Percentiles rank a stretch among this genome's conserved stretches.
phyloP scores from a whole-genome alignment of 2,888 invertebrate species.

The Napeogenes sylphis region DNA sequence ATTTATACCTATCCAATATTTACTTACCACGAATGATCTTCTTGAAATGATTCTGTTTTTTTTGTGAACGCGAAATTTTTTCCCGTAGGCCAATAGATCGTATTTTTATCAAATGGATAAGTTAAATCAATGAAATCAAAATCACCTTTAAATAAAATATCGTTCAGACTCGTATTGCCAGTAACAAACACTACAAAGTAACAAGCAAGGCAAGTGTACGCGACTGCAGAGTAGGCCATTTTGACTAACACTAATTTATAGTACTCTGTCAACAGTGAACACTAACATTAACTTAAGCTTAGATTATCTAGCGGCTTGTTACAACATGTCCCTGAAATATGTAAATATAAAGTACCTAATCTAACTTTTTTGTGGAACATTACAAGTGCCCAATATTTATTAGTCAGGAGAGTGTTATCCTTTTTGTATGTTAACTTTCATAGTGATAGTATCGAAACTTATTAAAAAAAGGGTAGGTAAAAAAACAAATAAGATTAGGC shows the following conservation, averaged over 20 bases:
- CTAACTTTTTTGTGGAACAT: too few species aligned
- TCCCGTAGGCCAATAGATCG: conserved; percentile 49
- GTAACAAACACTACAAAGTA: conserved; percentile 14
- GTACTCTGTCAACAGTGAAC: too few species aligned
- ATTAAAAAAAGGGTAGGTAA: too few species aligned
- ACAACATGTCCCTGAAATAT: too few species aligned
- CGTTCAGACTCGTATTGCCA: conserved; percentile 38
- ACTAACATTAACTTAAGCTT: too few species aligned
- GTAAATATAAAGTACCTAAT: too few species aligned
- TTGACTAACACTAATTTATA: conserved; percentile 16
- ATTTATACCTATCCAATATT: background rate
- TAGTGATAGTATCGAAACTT: too few species aligned
- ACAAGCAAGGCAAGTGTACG: conserved; percentile 20
- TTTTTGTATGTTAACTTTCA: too few species aligned
- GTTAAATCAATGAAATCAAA: conserved; percentile 57
- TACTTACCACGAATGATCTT: conserved; percentile 48
- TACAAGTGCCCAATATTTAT: too few species aligned
- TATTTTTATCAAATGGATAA: conserved; percentile 48
- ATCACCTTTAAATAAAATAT: conserved; percentile 45
- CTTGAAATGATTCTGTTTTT: conserved; percentile 34
- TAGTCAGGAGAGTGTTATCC: too few species aligned
- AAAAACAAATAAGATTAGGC: too few species aligned
- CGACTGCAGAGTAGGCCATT: conserved; percentile 34
- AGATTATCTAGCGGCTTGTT: too few species aligned
- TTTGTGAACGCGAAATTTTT: conserved; percentile 48